A percentile compares a stretch with the other conserved stretches of the same genome.
phyloP scores from a whole-genome alignment of 2,797 vertebrate genomes.

The Sparus aurata region DNA sequence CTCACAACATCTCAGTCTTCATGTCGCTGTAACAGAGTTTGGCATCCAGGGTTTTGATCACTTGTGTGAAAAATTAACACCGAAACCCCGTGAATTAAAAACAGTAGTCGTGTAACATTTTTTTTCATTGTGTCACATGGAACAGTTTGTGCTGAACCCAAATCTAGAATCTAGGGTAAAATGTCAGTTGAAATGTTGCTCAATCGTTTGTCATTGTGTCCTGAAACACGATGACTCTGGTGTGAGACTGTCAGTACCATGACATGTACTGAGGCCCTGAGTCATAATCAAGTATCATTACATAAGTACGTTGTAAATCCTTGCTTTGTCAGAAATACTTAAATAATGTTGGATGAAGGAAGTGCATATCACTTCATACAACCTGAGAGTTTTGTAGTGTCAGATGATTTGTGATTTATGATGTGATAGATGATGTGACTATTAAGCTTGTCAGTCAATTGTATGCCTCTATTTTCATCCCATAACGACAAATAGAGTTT shows the following conservation, averaged over 20 bases:
- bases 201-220: neutral
- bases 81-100: too few species aligned
- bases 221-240: neutral
- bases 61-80: neutral
- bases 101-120: neutral
- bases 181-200: neutral
- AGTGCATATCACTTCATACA: neutral
- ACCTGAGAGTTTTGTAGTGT: neutral
- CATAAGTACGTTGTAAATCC: neutral
- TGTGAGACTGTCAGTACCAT: neutral
- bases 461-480: neutral
- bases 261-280: neutral
- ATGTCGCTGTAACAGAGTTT: conserved; percentile 1
- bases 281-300: conserved; percentile 5
- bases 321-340: neutral
- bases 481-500: neutral
- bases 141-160: neutral
- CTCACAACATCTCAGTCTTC: conserved; percentile 51
- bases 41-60: neutral
- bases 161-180: neutral
- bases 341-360: neutral
- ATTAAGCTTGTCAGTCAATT: neutral
- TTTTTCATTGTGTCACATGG: neutral
- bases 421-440: neutral
- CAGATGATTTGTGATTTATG: neutral